Conservation (phyloP, 1,140 invertebrate species). For the Drosophila repletoides region DNA sequence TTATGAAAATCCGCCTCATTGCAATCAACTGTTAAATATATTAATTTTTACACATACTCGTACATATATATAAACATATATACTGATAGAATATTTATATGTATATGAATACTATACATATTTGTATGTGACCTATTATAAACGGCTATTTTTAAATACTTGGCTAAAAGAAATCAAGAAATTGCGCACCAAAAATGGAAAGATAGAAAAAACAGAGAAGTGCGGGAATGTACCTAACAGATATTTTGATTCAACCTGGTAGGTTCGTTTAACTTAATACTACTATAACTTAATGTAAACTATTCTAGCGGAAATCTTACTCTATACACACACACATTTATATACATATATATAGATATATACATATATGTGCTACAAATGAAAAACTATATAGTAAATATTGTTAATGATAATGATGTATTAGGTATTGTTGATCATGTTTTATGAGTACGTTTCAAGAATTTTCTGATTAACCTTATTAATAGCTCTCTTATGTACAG, state of each 20-base stretch:
- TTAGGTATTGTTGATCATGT: slow-evolving; percentile 48
- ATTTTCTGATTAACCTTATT: slow-evolving; percentile 46
- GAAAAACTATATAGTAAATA: slow-evolving; percentile 18
- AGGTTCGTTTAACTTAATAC: slow-evolving; percentile 39
- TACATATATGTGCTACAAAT: neutral
- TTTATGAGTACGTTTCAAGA: slow-evolving; percentile 29
- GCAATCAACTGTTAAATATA: slow-evolving; percentile 77
- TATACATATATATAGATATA: slow-evolving; percentile 9
- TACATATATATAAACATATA: slow-evolving; percentile 38
- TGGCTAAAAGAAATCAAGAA: slow-evolving; percentile 24
- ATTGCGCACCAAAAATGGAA: slow-evolving; percentile 48
- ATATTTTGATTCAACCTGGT: slow-evolving; percentile 55
- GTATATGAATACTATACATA: slow-evolving; percentile 44
- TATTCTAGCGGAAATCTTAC: slow-evolving; percentile 37
- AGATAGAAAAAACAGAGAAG: slow-evolving; percentile 18
- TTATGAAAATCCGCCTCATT: slow-evolving; percentile 78
- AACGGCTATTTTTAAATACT: slow-evolving; percentile 40
- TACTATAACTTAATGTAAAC: slow-evolving; percentile 41
- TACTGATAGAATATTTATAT: slow-evolving; percentile 37
- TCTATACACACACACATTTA: slow-evolving; percentile 43
- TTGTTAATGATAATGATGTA: slow-evolving; percentile 29
- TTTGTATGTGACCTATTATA: slow-evolving; percentile 19
- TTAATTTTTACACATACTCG: slow-evolving; percentile 60
- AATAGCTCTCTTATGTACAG: slow-evolving; percentile 70
- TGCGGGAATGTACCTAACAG: slow-evolving; percentile 57